These are phyloP conservation scores for Lonchura striata DNA, from an alignment of 2,113 vertebrate genomes.

Conservation along the genomic window DNA sequence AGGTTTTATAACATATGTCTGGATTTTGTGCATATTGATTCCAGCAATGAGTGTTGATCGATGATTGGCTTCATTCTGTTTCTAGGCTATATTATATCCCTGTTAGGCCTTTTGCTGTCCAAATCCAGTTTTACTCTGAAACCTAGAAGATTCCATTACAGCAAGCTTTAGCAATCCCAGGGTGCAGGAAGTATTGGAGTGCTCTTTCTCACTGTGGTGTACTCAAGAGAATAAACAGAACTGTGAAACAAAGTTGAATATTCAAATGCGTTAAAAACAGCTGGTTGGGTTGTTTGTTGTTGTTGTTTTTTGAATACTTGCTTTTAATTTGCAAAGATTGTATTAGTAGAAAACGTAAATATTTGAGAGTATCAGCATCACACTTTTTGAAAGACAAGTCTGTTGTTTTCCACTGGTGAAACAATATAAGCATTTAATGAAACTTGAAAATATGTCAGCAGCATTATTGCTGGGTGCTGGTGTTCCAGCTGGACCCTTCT, in stretches of 20 bases:
- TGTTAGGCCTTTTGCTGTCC: background rate
- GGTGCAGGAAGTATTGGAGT: background rate
- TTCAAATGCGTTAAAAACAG: background rate
- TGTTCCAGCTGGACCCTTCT: background rate
- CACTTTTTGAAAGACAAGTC: background rate
- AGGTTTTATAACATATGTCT: background rate
- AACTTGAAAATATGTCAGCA: background rate
- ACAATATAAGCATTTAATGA: background rate
- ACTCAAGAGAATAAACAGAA: background rate
- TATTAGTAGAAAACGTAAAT: background rate
- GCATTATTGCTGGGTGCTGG: background rate
- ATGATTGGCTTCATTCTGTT: background rate
- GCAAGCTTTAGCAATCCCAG: background rate
- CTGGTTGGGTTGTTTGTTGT: background rate
- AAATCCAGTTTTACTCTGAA: background rate
- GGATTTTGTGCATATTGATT: background rate
- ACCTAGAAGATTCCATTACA: background rate
- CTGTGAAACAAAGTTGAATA: background rate
- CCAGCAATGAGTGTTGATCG: background rate
- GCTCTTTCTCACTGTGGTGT: background rate
- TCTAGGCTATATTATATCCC: rapidly evolving
- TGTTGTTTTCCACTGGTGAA: background rate
- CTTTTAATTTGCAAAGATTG: background rate
- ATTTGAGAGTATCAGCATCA: background rate
- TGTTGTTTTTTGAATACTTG: background rate